These are phyloP conservation scores for Onthophagus sagittarius DNA, from an alignment of 2,888 invertebrate species.

Conservation along the genomic window DNA sequence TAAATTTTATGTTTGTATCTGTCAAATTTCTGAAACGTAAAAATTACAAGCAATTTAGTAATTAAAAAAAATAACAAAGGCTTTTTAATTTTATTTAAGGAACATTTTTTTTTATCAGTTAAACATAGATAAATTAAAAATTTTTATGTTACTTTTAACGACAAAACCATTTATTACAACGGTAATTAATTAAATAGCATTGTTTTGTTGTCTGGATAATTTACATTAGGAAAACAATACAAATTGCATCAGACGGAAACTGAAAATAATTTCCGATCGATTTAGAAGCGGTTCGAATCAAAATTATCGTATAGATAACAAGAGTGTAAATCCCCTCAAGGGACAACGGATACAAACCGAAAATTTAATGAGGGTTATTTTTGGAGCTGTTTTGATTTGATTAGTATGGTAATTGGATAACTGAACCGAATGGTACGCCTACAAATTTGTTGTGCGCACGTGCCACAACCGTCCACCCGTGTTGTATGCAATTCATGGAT, in stretches of 20 bases:
- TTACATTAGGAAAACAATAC: neutral
- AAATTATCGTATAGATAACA: too few relatives aligned
- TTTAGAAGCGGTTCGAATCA: too few relatives aligned
- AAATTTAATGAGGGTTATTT: conserved; percentile 1
- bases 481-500: too few relatives aligned
- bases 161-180: neutral
- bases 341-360: neutral
- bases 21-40: conserved; percentile 12
- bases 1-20: conserved; percentile 4
- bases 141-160: neutral
- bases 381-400: neutral
- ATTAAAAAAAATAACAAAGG: neutral
- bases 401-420: neutral
- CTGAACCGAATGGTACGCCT: too few relatives aligned
- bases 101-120: neutral
- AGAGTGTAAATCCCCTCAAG: too few relatives aligned
- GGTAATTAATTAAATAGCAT: neutral
- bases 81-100: neutral
- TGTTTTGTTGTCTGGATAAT: neutral
- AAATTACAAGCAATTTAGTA: neutral
- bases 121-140: neutral
- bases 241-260: neutral
- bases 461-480: neutral
- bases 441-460: neutral
- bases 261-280: neutral